Conservation (phyloP, 2,888 invertebrate species). For the Drosophila mettleri region DNA sequence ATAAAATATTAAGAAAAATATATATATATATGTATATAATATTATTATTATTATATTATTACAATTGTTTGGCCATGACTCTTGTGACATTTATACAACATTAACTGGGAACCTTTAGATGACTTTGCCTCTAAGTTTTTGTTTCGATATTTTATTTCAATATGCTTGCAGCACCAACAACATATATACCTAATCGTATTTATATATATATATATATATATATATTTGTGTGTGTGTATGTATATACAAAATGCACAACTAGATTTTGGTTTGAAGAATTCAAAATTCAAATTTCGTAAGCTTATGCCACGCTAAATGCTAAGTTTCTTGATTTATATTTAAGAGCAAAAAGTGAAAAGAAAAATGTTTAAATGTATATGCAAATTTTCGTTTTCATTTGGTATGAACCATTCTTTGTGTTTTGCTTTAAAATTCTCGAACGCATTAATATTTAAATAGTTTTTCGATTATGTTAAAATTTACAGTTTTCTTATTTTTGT, state of each 20-base stretch:
- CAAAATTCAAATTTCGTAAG: constrained; percentile 49
- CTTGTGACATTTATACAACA: constrained; percentile 60
- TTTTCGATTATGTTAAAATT: constrained; percentile 42
- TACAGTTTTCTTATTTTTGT: constrained; percentile 33
- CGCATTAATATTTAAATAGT: constrained; percentile 53
- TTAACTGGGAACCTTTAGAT: constrained; percentile 55
- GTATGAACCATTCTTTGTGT: constrained; percentile 65
- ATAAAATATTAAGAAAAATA: constrained; percentile 60
- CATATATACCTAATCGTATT: constrained; percentile 44
- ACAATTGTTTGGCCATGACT: constrained; percentile 47
- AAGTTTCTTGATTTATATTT: constrained; percentile 47
- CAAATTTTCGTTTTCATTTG: constrained; percentile 63
- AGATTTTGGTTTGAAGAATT: constrained; percentile 70
- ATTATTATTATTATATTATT: constrained; percentile 19
- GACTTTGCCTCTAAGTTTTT: constrained; percentile 46
- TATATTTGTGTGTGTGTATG: constrained; percentile 39
- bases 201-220: constrained; percentile 6
- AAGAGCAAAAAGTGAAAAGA: constrained; percentile 47
- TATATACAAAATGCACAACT: constrained; percentile 78
- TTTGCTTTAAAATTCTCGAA: constrained; percentile 64
- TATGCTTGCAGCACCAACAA: constrained; percentile 77
- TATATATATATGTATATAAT: constrained; percentile 33
- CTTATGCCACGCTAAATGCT: constrained; percentile 62
- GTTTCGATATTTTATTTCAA: constrained; percentile 54
- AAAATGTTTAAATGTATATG: constrained; percentile 41